Evolutionary conservation across 2,888 invertebrate species (phyloP).

Genomic region (Drosophila paranaensis): DNA sequence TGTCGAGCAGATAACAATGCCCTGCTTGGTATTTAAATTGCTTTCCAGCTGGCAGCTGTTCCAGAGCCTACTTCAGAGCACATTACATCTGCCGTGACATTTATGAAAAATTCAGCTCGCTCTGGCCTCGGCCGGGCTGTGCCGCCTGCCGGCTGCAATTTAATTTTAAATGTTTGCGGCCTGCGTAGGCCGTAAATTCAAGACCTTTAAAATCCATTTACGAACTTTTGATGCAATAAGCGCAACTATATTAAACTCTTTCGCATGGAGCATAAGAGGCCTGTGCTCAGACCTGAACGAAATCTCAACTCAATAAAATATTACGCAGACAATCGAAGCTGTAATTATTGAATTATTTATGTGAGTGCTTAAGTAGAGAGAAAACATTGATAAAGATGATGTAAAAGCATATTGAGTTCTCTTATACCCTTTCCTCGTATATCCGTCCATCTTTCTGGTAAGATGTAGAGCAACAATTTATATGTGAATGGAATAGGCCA

Average conservation of each 20-base stretch:
- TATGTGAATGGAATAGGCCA: slow-evolving; percentile 42
- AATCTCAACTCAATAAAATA: background rate
- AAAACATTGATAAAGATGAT: background rate
- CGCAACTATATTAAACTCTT: slow-evolving; percentile 27
- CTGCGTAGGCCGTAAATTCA: slow-evolving; percentile 23
- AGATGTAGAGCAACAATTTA: slow-evolving; percentile 39
- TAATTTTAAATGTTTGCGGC: slow-evolving; percentile 36
- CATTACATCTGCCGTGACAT: slow-evolving; percentile 39
- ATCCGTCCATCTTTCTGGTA: background rate
- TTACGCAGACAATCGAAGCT: background rate
- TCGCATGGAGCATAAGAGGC: background rate
- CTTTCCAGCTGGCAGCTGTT: slow-evolving; percentile 30
- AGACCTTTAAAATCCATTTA: slow-evolving; percentile 10
- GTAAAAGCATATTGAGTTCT: background rate
- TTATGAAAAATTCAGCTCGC: slow-evolving; percentile 44
- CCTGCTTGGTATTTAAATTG: slow-evolving; percentile 41
- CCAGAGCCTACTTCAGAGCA: slow-evolving; percentile 7
- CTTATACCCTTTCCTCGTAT: background rate
- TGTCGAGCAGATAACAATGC: slow-evolving; percentile 22
- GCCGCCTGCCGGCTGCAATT: slow-evolving; percentile 28
- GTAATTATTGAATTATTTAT: slow-evolving; percentile 3
- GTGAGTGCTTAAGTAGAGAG: background rate
- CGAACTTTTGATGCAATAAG: slow-evolving; percentile 31
- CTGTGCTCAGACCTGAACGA: background rate
- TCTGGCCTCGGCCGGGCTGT: slow-evolving; percentile 2